Evolutionary conservation across 2,113 vertebrate genomes (phyloP).

Genomic region (Puffinus mauretanicus): DNA sequence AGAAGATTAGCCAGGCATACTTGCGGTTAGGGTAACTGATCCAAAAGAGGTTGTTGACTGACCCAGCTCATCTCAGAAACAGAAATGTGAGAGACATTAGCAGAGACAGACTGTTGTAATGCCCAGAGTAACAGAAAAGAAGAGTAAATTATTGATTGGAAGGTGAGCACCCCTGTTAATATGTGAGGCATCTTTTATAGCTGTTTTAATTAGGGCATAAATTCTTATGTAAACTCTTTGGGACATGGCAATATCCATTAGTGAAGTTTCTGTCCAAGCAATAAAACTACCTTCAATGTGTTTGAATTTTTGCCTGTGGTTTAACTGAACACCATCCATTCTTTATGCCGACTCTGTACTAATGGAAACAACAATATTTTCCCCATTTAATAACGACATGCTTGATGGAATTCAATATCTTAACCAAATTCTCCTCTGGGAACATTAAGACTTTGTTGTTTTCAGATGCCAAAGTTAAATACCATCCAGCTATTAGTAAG

Average conservation of each 20-base stretch:
- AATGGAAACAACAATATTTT: constrained; percentile 44
- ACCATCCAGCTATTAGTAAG: constrained; percentile 21
- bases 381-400: constrained; percentile 32
- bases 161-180: background rate
- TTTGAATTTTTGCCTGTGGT: background rate
- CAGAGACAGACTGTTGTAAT: background rate
- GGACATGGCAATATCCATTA: background rate
- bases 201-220: constrained; percentile 31
- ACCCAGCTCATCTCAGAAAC: background rate
- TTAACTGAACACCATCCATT: constrained; percentile 31
- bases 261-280: background rate
- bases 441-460: constrained; percentile 29
- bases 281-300: background rate
- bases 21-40: background rate
- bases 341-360: background rate
- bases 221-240: background rate
- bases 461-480: constrained; percentile 21
- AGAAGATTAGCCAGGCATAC: background rate
- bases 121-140: background rate
- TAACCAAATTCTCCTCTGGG: constrained; percentile 29
- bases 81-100: background rate
- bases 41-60: background rate
- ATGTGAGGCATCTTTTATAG: background rate
- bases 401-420: constrained; percentile 31
- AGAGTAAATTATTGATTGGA: constrained; percentile 10